Base-by-base conservation (phyloP, 2,888 invertebrate genomes). In the Dolichopus griseipennis region DNA sequence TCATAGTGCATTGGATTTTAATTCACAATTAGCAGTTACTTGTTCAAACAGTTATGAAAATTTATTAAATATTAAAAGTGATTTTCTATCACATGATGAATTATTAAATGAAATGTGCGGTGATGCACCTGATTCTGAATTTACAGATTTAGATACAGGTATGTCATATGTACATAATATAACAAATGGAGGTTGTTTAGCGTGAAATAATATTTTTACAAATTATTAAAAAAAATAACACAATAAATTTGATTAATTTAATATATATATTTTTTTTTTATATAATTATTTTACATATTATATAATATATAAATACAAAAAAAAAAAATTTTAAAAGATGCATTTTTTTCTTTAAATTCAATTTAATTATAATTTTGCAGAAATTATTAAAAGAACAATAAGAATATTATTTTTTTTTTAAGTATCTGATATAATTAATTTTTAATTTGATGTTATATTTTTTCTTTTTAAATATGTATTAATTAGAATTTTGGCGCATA, bases 141-240 rank as follows among this genome's bases (percentile, higher is more conserved):
- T 78, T 65, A 81, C 81, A 6, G 81, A 81, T 71, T 71, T 81
- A 72, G 81, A 81, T 67, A 78, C 79, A 61, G 79, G 79, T 22
- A 76, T 78, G 61, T 76, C 81, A 20, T 77, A 80, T 33, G 81
- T 79, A 68, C 71, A 73, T 33, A 74, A 74, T 67, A 77, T 81
- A 72, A 75, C 79, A 65, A 81, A 81, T 69, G 78, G 78, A 65
- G 78, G 81, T 52, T 81, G 81, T 72, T 75, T 81, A 73, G 81
- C 81, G 75, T 81, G 78, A 78, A 73, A 76, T 72, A 74, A 74
- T 74, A 74, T 75, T 68, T 71, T 67, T 72, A 68, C 67, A 43
- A 27, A 27, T 67, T 69, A 67, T 62, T 62, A 20, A 67, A 43
- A 27, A 63, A 9, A 41, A 67, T 21, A 62, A 20, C 2, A 6